These are phyloP conservation scores for Phoebastria nigripes DNA, from an alignment of 2,797 vertebrate species.

Conservation along the genomic window DNA sequence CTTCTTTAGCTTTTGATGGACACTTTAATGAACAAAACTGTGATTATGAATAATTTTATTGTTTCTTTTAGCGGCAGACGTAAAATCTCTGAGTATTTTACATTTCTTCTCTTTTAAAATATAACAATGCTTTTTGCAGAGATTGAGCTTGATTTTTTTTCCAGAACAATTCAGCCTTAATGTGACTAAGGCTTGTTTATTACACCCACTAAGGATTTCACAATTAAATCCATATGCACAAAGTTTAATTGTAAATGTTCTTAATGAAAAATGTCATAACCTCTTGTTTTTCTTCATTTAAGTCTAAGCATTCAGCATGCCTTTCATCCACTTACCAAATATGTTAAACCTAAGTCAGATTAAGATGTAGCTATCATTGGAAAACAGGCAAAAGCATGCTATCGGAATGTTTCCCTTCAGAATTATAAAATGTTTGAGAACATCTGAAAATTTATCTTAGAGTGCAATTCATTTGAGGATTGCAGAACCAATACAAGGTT, in stretches of 20 bases:
- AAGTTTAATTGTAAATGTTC: background rate
- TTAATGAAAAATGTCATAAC: background rate
- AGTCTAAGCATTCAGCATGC: background rate
- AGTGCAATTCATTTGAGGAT: background rate
- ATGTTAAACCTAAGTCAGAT: background rate
- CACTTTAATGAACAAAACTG: background rate
- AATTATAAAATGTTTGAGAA: background rate
- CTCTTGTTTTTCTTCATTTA: background rate
- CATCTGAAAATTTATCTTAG: background rate
- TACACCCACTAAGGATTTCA: background rate
- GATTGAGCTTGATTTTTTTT: background rate
- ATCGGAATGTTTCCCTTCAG: background rate
- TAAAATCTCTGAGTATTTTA: background rate
- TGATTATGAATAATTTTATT: background rate
- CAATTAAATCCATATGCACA: background rate
- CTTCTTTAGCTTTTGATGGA: conserved; percentile 6
- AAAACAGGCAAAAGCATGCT: background rate
- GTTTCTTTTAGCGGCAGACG: background rate
- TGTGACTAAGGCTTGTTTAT: background rate
- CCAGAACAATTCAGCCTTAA: background rate
- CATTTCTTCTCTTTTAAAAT: background rate
- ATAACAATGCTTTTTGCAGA: background rate
- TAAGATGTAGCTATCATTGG: background rate
- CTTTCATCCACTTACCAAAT: background rate
- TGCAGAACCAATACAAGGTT: background rate